phyloP scores from a whole-genome alignment of 2,888 invertebrate genomes.

The Thyatira batis region DNA sequence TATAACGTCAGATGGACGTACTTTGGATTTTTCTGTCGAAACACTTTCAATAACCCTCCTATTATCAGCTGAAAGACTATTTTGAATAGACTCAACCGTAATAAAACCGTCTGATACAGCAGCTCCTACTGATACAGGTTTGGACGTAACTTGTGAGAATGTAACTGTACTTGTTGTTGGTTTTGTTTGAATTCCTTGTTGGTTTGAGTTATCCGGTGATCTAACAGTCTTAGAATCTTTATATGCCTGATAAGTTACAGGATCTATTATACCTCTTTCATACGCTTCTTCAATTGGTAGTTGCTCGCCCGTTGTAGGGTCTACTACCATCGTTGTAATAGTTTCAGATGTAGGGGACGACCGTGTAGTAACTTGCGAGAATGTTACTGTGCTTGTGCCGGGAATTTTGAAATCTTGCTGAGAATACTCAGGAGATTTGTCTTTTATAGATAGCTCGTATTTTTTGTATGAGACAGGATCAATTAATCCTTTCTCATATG shows the following conservation, averaged over 20 bases:
- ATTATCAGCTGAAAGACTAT: conserved; percentile 65
- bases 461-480: conserved; percentile 78
- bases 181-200: conserved; percentile 12
- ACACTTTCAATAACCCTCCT: conserved; percentile 42
- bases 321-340: conserved; percentile 60
- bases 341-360: conserved; percentile 54
- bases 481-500: conserved; percentile 72
- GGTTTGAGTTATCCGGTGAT: conserved; percentile 12
- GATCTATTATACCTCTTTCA: conserved; percentile 79
- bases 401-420: conserved; percentile 26
- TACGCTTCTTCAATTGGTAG: conserved; percentile 86
- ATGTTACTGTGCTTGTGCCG: conserved; percentile 29
- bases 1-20: conserved; percentile 73
- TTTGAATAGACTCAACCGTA: conserved; percentile 78
- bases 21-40: conserved; percentile 39
- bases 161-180: conserved; percentile 41
- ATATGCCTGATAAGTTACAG: conserved; percentile 49
- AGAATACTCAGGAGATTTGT: conserved; percentile 41
- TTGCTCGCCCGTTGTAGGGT: conserved; percentile 88
- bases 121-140: conserved; percentile 83
- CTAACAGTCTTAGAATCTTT: conserved; percentile 28
- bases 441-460: conserved; percentile 66
- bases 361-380: conserved; percentile 29
- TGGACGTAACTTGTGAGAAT: conserved; percentile 62
- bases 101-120: conserved; percentile 81